phyloP scores from a whole-genome alignment of 2,888 invertebrate genomes.

The Caenorhabditis imperialis region DNA sequence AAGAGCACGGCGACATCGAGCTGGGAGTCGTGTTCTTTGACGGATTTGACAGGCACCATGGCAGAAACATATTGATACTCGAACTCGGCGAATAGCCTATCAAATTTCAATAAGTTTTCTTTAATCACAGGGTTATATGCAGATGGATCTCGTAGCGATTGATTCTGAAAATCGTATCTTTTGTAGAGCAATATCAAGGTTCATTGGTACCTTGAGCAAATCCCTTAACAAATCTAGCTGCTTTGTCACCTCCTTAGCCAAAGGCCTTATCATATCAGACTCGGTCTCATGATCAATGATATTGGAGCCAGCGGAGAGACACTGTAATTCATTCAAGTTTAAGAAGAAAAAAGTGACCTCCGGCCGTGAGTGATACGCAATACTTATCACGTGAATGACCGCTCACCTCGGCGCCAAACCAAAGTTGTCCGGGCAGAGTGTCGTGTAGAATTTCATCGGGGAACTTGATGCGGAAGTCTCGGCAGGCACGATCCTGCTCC shows the following conservation, averaged over 20 bases:
- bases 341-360: too few species aligned
- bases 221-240: conserved; percentile 93
- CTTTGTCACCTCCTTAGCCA: conserved; percentile 95
- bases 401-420: conserved; percentile 97
- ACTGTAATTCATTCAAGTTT: too few species aligned
- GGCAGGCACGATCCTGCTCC: conserved; percentile 78
- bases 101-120: conserved; percentile 82
- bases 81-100: conserved; percentile 95
- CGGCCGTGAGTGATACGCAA: too few species aligned
- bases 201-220: conserved; percentile 87
- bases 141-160: conserved; percentile 80
- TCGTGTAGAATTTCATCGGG: conserved; percentile 98
- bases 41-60: conserved; percentile 98
- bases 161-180: conserved; percentile 81
- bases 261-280: conserved; percentile 94
- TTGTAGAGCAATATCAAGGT: too few species aligned
- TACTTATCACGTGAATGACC: background rate
- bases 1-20: conserved; percentile 96
- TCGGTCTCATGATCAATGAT: conserved; percentile 97
- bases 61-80: conserved; percentile 96
- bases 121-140: conserved; percentile 80
- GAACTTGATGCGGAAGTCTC: conserved; percentile 97
- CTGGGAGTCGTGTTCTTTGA: conserved; percentile 94
- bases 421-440: conserved; percentile 95
- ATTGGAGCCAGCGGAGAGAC: conserved; percentile 96